phyloP scores from a whole-genome alignment of 2,113 vertebrate species.

The Tonatia bakeri region DNA sequence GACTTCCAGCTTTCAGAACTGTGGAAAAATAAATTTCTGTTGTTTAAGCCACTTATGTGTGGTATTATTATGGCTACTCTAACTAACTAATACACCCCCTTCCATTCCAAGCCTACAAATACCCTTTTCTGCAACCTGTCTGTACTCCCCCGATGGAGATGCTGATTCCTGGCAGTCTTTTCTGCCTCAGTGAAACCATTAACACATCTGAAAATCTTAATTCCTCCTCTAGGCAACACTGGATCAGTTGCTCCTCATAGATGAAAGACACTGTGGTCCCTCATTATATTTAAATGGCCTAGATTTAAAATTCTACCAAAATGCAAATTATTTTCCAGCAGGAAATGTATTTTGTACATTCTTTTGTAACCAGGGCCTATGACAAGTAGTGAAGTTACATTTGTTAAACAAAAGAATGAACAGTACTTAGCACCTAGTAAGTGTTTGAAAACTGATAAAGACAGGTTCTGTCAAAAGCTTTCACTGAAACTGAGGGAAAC shows the following conservation, averaged over 20 bases:
- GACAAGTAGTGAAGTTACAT: not conserved
- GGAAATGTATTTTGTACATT: not conserved
- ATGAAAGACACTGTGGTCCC: not conserved
- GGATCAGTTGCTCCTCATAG: not conserved
- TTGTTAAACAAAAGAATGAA: not conserved
- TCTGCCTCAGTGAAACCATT: not conserved
- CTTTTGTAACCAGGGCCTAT: not conserved
- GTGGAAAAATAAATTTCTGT: not conserved
- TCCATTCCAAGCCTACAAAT: not conserved
- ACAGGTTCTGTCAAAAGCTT: not conserved
- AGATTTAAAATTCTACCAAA: not conserved
- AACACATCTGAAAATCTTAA: not conserved
- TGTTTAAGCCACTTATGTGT: not conserved
- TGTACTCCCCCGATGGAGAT: not conserved
- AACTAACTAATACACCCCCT: not conserved
- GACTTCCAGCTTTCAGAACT: not conserved
- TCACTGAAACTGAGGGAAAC: not conserved
- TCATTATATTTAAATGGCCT: not conserved
- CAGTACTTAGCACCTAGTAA: not conserved
- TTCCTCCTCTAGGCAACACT: not conserved
- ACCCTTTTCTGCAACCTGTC: not conserved
- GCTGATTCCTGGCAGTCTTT: not conserved
- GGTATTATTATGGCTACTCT: not conserved
- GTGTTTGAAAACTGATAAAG: not conserved
- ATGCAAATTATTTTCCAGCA: not conserved